phyloP scores from a whole-genome alignment of 2,797 vertebrate species.

The Brachyrhaphis roseni region DNA sequence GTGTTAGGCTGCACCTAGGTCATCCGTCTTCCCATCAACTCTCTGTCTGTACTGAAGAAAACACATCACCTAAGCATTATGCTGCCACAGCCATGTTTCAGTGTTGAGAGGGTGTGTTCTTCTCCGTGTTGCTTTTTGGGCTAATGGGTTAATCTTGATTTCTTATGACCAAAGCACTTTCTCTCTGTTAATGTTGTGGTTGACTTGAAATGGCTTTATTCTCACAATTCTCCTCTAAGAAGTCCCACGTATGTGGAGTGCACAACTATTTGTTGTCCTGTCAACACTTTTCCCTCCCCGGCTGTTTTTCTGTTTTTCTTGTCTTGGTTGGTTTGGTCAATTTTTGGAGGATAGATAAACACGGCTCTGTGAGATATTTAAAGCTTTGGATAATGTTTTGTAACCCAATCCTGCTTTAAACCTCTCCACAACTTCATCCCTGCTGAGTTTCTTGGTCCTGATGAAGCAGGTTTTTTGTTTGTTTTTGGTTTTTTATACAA shows the following conservation, averaged over 20 bases:
- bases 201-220: neutral
- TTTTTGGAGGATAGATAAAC: neutral
- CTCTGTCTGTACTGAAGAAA: neutral
- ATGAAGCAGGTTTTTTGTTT: neutral
- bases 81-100: neutral
- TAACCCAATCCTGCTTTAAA: neutral
- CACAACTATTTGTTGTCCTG: neutral
- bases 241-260: neutral
- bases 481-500: too few species aligned
- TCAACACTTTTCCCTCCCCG: neutral
- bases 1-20: neutral
- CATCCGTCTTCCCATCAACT: neutral
- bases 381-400: neutral
- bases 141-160: neutral
- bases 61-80: neutral
- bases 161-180: neutral
- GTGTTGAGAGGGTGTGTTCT: neutral
- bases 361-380: neutral
- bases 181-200: neutral
- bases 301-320: neutral
- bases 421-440: too few species aligned
- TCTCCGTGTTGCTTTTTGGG: neutral
- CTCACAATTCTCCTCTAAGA: neutral
- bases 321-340: neutral
- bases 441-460: neutral